Evolutionary conservation across 2,888 invertebrate genomes (phyloP).

Genomic region (Cosmopolites sordidus): DNA sequence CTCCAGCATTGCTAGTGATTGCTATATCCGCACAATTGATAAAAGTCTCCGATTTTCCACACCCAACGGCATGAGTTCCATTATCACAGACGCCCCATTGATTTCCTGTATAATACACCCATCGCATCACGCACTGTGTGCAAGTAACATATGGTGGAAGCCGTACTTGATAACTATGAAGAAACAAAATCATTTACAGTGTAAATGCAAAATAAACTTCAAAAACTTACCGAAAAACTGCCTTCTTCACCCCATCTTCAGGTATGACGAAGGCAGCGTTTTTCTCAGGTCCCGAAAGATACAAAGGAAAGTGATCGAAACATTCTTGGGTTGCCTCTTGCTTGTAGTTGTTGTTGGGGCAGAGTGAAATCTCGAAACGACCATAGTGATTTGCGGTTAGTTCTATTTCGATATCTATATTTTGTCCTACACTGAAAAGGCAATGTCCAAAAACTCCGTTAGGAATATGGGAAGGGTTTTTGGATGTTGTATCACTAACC

Average conservation of each 20-base stretch:
- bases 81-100: conserved; percentile 88
- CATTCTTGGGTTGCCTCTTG: conserved; percentile 78
- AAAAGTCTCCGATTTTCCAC: conserved; percentile 88
- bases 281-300: conserved; percentile 63
- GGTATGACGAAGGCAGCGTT: conserved; percentile 51
- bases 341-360: conserved; percentile 78
- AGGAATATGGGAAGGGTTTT: background rate
- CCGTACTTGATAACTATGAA: conserved; percentile 62
- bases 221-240: conserved; percentile 54
- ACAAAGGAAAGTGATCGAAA: conserved; percentile 74
- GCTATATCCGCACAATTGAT: conserved; percentile 86
- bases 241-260: conserved; percentile 45
- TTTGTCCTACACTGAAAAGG: conserved; percentile 67
- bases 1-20: conserved; percentile 74
- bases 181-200: too few species aligned
- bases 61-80: conserved; percentile 83
- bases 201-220: too few species aligned
- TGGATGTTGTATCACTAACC: conserved; percentile 62
- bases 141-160: conserved; percentile 81
- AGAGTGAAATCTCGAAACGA: conserved; percentile 77
- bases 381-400: conserved; percentile 88
- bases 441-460: background rate
- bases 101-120: conserved; percentile 90
- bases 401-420: conserved; percentile 81
- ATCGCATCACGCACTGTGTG: conserved; percentile 86